A percentile compares a stretch with the other conserved stretches of the same genome.
These are phyloP conservation scores for Cerastoderma edule DNA, from an alignment of 2,888 invertebrate species.

Conservation along the genomic window DNA sequence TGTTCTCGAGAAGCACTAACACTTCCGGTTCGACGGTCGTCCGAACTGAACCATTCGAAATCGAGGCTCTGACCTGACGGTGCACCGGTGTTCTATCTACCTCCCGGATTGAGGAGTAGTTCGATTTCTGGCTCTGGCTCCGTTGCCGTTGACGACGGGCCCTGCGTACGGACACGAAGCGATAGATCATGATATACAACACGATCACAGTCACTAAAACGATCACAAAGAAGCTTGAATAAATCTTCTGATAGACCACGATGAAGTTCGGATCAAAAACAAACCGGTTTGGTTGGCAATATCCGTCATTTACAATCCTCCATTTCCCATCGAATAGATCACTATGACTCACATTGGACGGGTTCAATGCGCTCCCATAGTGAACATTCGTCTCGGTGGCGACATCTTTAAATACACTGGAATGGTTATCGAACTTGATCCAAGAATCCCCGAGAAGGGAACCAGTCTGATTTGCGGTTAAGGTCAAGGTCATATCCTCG, in stretches of 20 bases:
- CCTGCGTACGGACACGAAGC: slow-evolving; percentile 66
- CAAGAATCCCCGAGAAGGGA: neutral
- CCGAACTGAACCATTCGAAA: slow-evolving; percentile 42
- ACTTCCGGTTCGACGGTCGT: slow-evolving; percentile 40
- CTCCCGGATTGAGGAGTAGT: slow-evolving; percentile 46
- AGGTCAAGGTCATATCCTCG: neutral
- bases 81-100: slow-evolving; percentile 16
- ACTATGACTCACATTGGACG: neutral
- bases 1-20: slow-evolving; percentile 19
- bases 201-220: slow-evolving; percentile 78
- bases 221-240: slow-evolving; percentile 77
- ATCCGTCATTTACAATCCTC: slow-evolving; percentile 19
- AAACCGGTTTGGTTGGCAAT: slow-evolving; percentile 61
- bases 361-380: neutral
- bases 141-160: slow-evolving; percentile 44
- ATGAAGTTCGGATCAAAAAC: slow-evolving; percentile 66
- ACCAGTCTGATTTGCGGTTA: neutral
- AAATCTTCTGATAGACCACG: slow-evolving; percentile 74
- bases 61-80: slow-evolving; percentile 39
- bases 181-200: slow-evolving; percentile 78
- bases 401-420: neutral
- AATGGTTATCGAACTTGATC: neutral
- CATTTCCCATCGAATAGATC: neutral
- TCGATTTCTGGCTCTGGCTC: slow-evolving; percentile 40
- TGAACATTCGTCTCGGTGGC: neutral